A percentile compares a stretch with the other conserved stretches of the same genome.
These are phyloP conservation scores for Choloepus hoffmanni DNA, from an alignment of 2,113 vertebrate genomes.

Conservation along the genomic window DNA sequence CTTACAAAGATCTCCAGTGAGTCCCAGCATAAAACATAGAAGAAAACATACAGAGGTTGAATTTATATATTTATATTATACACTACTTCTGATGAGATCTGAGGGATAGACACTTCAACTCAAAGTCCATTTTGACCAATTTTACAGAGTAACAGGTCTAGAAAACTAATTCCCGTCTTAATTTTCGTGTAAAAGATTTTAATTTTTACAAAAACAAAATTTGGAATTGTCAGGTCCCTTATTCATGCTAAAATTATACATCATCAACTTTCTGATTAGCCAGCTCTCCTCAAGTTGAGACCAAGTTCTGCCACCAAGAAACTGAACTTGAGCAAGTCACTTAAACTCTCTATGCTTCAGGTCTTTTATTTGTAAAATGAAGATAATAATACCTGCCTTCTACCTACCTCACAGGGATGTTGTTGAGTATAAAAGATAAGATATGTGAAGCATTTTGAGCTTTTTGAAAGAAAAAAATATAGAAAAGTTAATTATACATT, in stretches of 20 bases:
- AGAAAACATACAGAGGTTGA: conserved; percentile 81
- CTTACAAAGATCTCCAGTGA: conserved; percentile 82
- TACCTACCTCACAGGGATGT: conserved; percentile 78
- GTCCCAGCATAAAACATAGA: conserved; percentile 82
- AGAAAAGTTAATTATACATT: conserved; percentile 80
- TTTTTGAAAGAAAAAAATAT: conserved; percentile 81
- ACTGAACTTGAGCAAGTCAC: conserved; percentile 69
- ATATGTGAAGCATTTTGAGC: conserved; percentile 80
- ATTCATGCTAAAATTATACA: background rate
- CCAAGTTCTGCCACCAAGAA: conserved; percentile 62
- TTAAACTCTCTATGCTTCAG: conserved; percentile 70
- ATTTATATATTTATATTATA: conserved; percentile 61
- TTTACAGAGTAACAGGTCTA: conserved; percentile 45
- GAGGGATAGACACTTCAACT: conserved; percentile 59
- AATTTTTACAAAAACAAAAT: conserved; percentile 27
- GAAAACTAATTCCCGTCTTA: conserved; percentile 34
- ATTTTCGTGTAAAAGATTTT: conserved; percentile 26
- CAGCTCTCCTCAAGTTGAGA: background rate
- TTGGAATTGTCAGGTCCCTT: background rate
- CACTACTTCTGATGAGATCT: conserved; percentile 65
- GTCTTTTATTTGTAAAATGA: conserved; percentile 79
- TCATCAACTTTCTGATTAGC: background rate
- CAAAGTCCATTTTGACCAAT: conserved; percentile 53
- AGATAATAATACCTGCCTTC: conserved; percentile 82
- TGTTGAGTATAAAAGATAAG: conserved; percentile 81